Conservation (phyloP, 35 echinoderm and acorn worm genomes). For the Strongylocentrotus purpuratus region DNA sequence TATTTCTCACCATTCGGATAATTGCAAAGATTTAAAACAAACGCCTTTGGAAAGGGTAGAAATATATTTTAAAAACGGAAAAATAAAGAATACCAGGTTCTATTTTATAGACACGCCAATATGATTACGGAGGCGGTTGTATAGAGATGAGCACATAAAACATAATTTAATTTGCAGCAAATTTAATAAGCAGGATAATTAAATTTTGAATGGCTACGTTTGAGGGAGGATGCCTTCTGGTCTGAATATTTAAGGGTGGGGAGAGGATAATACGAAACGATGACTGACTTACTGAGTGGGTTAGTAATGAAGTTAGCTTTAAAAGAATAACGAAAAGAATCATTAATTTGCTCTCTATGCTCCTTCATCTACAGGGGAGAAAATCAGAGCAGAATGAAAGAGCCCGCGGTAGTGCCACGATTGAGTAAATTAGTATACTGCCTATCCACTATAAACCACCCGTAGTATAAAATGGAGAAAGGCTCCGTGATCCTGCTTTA, state of each 20-base stretch:
- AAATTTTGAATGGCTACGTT: background rate
- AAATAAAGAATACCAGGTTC: background rate
- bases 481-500: too few relatives aligned
- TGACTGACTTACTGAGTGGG: background rate
- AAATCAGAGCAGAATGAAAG: too few relatives aligned
- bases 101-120: background rate
- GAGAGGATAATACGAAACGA: background rate
- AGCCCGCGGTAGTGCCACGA: too few relatives aligned
- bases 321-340: background rate
- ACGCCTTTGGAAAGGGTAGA: too few relatives aligned
- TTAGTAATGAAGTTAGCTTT: background rate
- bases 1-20: too few relatives aligned
- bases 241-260: background rate
- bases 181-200: background rate
- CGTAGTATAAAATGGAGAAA: too few relatives aligned
- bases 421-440: too few relatives aligned
- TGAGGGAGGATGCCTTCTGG: background rate
- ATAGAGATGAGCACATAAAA: slow-evolving; percentile 2
- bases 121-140: background rate
- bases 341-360: background rate
- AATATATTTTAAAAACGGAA: background rate
- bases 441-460: too few relatives aligned
- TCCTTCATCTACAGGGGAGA: background rate
- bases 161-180: slow-evolving; percentile 6
- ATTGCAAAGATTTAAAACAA: too few relatives aligned